Evolutionary conservation across 1,140 invertebrate species (phyloP).

Genomic region (Bursaphelenchus mucronatus): DNA sequence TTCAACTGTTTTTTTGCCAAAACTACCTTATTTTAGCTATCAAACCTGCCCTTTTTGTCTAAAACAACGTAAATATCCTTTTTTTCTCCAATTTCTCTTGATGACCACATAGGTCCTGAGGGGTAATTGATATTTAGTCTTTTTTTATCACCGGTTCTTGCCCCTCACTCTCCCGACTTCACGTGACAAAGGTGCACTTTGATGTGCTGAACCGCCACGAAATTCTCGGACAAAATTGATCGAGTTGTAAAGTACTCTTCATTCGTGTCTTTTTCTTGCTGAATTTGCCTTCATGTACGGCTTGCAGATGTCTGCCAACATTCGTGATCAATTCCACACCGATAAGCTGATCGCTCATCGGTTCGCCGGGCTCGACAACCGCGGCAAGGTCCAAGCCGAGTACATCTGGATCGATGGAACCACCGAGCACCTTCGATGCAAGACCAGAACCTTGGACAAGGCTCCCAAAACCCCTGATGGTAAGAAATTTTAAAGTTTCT

Average conservation of each 20-base stretch:
- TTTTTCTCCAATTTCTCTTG: no score
- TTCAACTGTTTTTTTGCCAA: no score
- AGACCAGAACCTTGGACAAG: constrained; percentile 78
- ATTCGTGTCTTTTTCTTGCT: constrained; percentile 9
- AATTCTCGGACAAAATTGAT: no score
- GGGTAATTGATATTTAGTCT: no score
- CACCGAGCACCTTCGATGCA: constrained; percentile 78
- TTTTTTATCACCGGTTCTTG: no score
- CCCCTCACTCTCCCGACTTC: no score
- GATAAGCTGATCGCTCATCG: constrained; percentile 72
- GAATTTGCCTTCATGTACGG: neutral
- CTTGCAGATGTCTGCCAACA: constrained; percentile 54
- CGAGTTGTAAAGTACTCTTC: neutral
- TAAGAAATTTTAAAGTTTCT: constrained; percentile 44
- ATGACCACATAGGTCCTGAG: no score
- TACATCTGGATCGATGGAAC: constrained; percentile 96
- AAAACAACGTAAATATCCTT: no score
- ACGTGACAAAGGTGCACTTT: no score
- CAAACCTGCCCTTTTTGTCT: no score
- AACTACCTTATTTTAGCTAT: no score
- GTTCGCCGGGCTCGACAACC: constrained; percentile 73
- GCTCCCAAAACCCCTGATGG: constrained; percentile 71
- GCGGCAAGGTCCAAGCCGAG: constrained; percentile 74
- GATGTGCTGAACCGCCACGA: no score
- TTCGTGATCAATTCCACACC: constrained; percentile 64